Evolutionary conservation across 2,888 invertebrate species (phyloP).

Genomic region (Ichneumoninae sp.): DNA sequence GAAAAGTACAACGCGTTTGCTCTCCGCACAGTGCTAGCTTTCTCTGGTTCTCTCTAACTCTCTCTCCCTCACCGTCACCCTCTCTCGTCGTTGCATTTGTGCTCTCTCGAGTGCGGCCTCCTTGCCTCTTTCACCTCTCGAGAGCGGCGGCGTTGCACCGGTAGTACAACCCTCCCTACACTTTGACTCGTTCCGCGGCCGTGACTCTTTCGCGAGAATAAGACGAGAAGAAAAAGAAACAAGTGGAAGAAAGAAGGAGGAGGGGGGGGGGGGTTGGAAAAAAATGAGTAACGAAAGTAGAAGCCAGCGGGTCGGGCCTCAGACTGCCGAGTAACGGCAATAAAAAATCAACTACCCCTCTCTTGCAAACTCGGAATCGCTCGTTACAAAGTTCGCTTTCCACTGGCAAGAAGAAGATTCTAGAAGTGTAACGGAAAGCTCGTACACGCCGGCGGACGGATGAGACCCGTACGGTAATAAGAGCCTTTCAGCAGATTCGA

Average conservation of each 20-base stretch:
- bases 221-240: constrained; percentile 30
- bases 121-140: constrained; percentile 53
- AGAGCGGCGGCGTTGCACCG: constrained; percentile 39
- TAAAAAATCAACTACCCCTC: constrained; percentile 62
- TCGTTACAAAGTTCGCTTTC: constrained; percentile 62
- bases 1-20: constrained; percentile 65
- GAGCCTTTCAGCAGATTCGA: constrained; percentile 61
- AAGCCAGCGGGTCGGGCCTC: constrained; percentile 48
- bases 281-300: constrained; percentile 27
- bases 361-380: constrained; percentile 62
- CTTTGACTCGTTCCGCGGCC: constrained; percentile 60
- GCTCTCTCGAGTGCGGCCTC: constrained; percentile 50
- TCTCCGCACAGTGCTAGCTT: constrained; percentile 14
- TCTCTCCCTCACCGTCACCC: constrained; percentile 19
- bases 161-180: constrained; percentile 54
- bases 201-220: constrained; percentile 54
- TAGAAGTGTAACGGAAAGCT: constrained; percentile 57
- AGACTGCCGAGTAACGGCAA: constrained; percentile 42
- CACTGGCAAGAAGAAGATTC: constrained; percentile 51
- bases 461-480: constrained; percentile 61
- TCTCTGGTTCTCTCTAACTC: constrained; percentile 11
- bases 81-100: constrained; percentile 60
- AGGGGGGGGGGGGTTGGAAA: not conserved
- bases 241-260: constrained; percentile 17
- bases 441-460: constrained; percentile 46